phyloP scores from a whole-genome alignment of 2,113 vertebrate genomes.

The Thalassarche chlororhynchos region DNA sequence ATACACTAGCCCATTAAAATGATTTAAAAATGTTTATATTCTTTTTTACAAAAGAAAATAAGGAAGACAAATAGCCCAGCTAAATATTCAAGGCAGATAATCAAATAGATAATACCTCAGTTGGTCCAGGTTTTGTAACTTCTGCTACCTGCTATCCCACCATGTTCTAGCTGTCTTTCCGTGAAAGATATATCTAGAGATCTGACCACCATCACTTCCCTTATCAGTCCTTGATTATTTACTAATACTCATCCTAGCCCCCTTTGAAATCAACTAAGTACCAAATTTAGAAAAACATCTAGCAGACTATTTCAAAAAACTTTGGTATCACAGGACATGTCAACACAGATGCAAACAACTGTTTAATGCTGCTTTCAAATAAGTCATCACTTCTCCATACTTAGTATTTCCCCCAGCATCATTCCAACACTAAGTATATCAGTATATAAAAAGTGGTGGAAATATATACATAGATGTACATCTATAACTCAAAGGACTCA shows the following conservation, averaged over 20 bases:
- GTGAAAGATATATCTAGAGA: not conserved
- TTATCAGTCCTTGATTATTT: not conserved
- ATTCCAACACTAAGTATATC: not conserved
- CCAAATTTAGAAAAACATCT: not conserved
- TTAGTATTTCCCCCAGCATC: not conserved
- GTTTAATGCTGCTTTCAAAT: not conserved
- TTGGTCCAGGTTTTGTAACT: not conserved
- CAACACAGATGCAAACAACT: not conserved
- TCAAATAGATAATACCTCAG: not conserved
- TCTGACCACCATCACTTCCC: not conserved
- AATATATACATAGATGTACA: not conserved
- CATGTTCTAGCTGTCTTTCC: not conserved
- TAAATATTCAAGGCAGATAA: not conserved
- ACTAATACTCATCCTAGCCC: not conserved
- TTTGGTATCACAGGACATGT: not conserved
- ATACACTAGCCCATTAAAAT: not conserved
- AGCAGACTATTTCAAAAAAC: not conserved
- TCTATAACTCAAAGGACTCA: not conserved
- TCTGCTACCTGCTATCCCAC: not conserved
- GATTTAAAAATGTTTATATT: not conserved
- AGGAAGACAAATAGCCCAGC: not conserved
- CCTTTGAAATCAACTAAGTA: not conserved
- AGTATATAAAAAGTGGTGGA: not conserved
- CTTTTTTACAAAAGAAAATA: not conserved
- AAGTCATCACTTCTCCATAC: not conserved